Evolutionary conservation across 2,113 vertebrate genomes (phyloP).

Genomic region (Perca fluviatilis): DNA sequence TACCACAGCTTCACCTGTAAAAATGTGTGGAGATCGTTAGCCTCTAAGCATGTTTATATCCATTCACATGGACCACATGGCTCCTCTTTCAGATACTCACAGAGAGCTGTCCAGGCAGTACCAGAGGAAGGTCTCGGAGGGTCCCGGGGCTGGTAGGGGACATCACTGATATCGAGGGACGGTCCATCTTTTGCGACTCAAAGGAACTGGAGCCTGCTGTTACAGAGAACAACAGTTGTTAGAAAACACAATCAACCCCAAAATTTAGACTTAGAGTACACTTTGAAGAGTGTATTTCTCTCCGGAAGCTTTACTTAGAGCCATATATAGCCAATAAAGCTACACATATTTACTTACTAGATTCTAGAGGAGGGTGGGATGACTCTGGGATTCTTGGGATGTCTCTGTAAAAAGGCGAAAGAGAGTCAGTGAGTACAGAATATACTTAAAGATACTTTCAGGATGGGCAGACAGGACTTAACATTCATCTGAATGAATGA

Average conservation of each 20-base stretch:
- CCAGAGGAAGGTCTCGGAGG: conserved; percentile 92
- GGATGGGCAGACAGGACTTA: neutral
- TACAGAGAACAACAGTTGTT: neutral
- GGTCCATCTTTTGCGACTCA: conserved; percentile 99
- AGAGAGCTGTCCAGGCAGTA: conserved; percentile 96
- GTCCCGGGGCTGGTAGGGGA: conserved; percentile 97
- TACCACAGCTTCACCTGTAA: conserved; percentile 97
- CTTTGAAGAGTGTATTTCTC: neutral
- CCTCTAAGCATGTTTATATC: neutral
- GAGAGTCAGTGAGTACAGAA: neutral
- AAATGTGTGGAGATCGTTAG: neutral
- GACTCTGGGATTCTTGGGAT: conserved; percentile 97
- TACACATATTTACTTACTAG: conserved; percentile 86
- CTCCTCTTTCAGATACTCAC: conserved; percentile 83
- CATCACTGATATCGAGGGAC: conserved; percentile 98
- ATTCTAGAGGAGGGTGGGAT: conserved; percentile 96
- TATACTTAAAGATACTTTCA: neutral
- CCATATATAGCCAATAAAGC: neutral
- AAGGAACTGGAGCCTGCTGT: conserved; percentile 97
- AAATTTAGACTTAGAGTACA: neutral
- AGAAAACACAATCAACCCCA: neutral
- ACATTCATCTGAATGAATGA: conserved; percentile 51
- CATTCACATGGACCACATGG: neutral
- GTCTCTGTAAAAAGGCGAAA: conserved; percentile 85
- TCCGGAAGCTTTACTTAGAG: neutral